These are phyloP conservation scores for Dicycla oo DNA, from an alignment of 2,888 invertebrate genomes.

Conservation along the genomic window DNA sequence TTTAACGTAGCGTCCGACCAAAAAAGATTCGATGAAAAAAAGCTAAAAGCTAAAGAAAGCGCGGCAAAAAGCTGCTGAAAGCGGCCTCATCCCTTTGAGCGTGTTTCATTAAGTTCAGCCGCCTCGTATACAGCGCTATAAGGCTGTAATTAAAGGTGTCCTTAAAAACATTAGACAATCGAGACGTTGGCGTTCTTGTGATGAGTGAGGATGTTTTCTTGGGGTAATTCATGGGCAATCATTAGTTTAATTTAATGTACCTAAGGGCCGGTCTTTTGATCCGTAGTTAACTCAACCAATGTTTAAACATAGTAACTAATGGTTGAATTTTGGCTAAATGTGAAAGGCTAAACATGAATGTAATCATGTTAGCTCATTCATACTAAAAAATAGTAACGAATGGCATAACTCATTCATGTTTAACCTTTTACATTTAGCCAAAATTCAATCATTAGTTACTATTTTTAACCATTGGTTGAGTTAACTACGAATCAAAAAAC, in stretches of 20 bases:
- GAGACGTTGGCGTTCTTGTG: background rate
- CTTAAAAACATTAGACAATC: slow-evolving; percentile 37
- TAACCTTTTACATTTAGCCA: no score
- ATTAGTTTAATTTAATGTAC: background rate
- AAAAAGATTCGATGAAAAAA: slow-evolving; percentile 31
- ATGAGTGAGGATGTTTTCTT: background rate
- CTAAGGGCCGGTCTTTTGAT: no score
- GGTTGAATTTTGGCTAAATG: no score
- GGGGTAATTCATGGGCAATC: background rate
- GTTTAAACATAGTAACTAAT: no score
- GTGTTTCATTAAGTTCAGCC: slow-evolving; percentile 48
- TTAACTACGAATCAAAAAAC: no score
- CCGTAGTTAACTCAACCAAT: no score
- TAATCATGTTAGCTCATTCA: no score
- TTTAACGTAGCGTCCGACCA: background rate
- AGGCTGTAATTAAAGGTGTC: slow-evolving; percentile 44
- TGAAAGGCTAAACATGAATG: no score
- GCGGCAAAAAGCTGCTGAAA: slow-evolving; percentile 40
- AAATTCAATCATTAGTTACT: no score
- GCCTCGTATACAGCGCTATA: slow-evolving; percentile 33
- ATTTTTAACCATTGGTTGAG: no score
- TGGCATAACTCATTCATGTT: no score
- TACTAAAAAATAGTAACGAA: no score
- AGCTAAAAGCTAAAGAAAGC: slow-evolving; percentile 27
- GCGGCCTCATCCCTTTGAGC: slow-evolving; percentile 44